These are phyloP conservation scores for Akabosia matsudoensis DNA, from an alignment of 1,140 invertebrate genomes.

Conservation along the genomic window DNA sequence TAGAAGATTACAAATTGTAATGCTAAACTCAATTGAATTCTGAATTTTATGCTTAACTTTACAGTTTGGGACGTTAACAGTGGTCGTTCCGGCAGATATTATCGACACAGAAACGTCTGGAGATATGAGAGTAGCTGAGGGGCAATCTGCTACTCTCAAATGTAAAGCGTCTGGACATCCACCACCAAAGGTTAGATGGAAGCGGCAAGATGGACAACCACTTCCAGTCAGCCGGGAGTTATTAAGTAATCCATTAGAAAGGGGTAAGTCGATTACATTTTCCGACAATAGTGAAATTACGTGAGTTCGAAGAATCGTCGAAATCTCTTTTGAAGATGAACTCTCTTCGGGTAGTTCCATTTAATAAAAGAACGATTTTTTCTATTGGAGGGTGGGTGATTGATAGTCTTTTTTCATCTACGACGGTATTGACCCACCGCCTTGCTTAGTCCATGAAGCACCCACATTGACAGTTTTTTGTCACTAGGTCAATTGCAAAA, in stretches of 20 bases:
- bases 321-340: neutral
- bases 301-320: neutral
- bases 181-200: constrained; percentile 71
- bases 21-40: constrained; percentile 29
- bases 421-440: too few relatives aligned
- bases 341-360: neutral
- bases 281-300: neutral
- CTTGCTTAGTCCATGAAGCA: too few relatives aligned
- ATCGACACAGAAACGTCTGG: constrained; percentile 61
- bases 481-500: constrained; percentile 2
- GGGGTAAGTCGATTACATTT: constrained; percentile 34
- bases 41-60: neutral
- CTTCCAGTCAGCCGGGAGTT: constrained; percentile 68
- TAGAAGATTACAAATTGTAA: neutral
- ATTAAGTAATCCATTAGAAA: constrained; percentile 45
- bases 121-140: constrained; percentile 67
- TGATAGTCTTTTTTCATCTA: too few relatives aligned
- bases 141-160: constrained; percentile 68
- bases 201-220: constrained; percentile 68
- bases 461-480: too few relatives aligned
- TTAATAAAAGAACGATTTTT: too few relatives aligned
- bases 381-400: too few relatives aligned
- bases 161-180: constrained; percentile 78
- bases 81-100: constrained; percentile 80
- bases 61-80: constrained; percentile 75